Evolutionary conservation across 2,888 invertebrate species (phyloP), one percentile per base, ranked within the genome.

Genomic region (Serrognathus titanus): DNA sequence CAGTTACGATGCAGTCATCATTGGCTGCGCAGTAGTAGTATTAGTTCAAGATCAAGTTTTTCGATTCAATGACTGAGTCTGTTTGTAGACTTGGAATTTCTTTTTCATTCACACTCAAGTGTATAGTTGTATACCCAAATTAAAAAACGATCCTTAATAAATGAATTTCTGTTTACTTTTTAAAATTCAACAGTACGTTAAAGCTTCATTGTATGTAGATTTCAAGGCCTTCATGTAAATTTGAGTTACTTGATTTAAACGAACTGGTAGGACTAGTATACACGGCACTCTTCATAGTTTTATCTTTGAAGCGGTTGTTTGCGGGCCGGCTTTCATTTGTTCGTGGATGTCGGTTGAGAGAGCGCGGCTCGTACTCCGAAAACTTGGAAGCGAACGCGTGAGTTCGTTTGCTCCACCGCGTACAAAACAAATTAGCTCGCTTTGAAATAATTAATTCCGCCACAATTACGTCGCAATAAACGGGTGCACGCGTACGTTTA

Each of bases 231-330:
- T 41, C 35, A 31, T 12, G 35, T 38, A 41, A 16, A 51, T n/a
- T n/a, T 11, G 48, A 10, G 9, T 11, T 8, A 16, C 51, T 51
- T 43, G 2, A 55, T 51, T 70, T 62, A 46, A 63, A 66, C 63
- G 63, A 53, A 49, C 10, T 55, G 68, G 63, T 58, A 55, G 58
- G 59, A 41, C 66, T 62, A 63, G 50, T 64, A 64, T 63, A 66
- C 66, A 62, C 66, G 66, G 68, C 67, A 66, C 69, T 67, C 69
- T 69, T 66, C 66, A 69, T 68, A 66, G 67, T 70, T 70, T 69
- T 70, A 69, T 70, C 69, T 69, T 69, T 69, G 69, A 70, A 69
- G 70, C 68, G 68, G 68, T 70, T 68, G 67, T 70, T 70, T 70
- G 65, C 64, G 61, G 63, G 67, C 65, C 68, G 65, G 65, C 68